Conservation (phyloP, 2,113 vertebrate species). For the Potamarius usumacintae region DNA sequence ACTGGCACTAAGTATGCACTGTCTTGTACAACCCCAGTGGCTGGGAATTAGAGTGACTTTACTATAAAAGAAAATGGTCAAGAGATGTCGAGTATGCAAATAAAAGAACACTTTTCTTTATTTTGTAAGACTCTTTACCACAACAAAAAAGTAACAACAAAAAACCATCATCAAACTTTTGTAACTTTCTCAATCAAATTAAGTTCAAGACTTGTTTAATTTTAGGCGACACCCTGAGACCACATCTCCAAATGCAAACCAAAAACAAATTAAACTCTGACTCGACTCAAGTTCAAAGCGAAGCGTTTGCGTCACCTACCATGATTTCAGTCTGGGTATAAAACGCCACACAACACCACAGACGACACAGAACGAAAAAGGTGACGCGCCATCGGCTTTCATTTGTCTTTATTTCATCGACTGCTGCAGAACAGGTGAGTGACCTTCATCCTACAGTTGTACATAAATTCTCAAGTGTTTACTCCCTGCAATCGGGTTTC, state of each 20-base stretch:
- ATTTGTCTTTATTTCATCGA: background rate
- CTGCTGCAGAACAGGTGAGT: constrained; percentile 21
- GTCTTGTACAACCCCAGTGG: no score
- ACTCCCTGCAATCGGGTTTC: background rate
- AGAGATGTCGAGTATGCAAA: no score
- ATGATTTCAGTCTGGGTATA: background rate
- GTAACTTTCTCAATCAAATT: background rate
- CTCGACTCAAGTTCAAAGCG: background rate
- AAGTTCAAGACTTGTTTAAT: background rate
- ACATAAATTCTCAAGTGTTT: background rate
- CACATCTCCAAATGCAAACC: constrained; percentile 26
- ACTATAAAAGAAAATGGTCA: no score
- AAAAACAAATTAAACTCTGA: constrained; percentile 37
- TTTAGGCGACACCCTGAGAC: no score
- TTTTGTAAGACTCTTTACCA: no score
- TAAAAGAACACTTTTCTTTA: no score
- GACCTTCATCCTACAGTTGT: background rate
- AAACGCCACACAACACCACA: background rate
- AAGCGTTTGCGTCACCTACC: background rate
- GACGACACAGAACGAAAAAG: background rate
- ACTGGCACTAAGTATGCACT: no score
- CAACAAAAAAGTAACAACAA: no score
- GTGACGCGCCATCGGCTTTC: background rate
- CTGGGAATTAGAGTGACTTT: no score
- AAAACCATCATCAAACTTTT: no score